Conservation (phyloP, 2,888 invertebrate genomes). For the Scrobipalpa atriplicella region DNA sequence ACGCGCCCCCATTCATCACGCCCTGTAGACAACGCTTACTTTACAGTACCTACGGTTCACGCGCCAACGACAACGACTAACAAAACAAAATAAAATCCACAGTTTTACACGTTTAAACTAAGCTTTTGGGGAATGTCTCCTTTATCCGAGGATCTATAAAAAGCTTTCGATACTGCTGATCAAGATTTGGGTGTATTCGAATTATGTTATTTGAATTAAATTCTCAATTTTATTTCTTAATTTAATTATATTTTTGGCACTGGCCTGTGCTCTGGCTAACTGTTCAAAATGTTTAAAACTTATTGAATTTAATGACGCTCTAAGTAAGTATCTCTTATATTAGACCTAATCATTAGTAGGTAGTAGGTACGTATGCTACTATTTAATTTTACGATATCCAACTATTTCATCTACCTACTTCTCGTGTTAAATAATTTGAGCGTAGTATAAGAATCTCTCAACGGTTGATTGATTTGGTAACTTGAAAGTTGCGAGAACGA, state of each 20-base stretch:
- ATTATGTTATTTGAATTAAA: conserved; percentile 14
- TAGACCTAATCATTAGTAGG: too few species aligned
- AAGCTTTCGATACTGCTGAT: not conserved
- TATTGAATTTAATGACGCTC: too few species aligned
- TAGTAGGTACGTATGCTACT: too few species aligned
- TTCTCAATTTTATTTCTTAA: conserved; percentile 1
- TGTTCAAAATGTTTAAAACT: too few species aligned
- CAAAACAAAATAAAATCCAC: not conserved
- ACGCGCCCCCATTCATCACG: conserved; percentile 45
- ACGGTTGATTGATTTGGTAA: too few species aligned
- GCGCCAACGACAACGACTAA: not conserved
- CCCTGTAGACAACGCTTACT: conserved; percentile 23
- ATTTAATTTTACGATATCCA: too few species aligned
- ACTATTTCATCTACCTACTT: too few species aligned
- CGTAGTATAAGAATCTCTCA: too few species aligned
- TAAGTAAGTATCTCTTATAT: too few species aligned
- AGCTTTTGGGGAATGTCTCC: not conserved
- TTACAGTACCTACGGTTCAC: conserved; percentile 15
- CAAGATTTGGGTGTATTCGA: conserved; percentile 3
- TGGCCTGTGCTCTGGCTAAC: not conserved
- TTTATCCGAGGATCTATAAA: conserved; percentile 11
- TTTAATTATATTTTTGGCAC: conserved; percentile 1
- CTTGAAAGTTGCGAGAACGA: not conserved
- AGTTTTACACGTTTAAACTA: conserved; percentile 11
- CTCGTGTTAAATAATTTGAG: too few species aligned